Evolutionary conservation across 2,888 invertebrate species (phyloP), one percentile per base, ranked within the genome.

Genomic region (Chloroclysta siterata): DNA sequence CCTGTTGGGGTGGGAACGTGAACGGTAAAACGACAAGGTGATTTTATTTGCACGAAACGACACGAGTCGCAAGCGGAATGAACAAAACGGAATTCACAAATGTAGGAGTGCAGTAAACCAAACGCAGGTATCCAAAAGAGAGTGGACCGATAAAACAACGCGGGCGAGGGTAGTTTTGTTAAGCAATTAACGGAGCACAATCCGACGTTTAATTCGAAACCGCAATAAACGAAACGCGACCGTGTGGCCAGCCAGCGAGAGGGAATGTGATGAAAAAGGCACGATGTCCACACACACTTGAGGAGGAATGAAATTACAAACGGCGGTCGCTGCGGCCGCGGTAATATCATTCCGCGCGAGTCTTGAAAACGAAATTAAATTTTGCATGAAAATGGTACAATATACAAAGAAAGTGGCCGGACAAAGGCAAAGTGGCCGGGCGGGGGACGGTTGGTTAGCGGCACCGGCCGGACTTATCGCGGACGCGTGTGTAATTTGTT

Each of bases 321-420:
- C 84, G 80, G 86, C 82, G 86, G 86, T 84, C 83, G 84, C 73
- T 76, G 75, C 83, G 76, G 78, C 81, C 83, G 80, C 78, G 83
- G 89, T 90, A 91, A 92, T 91, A 92, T 89, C 91, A 91, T 91
- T 92, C 92, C 92, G 79, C 82, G 84, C 92, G 92, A 90, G 90
- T 92, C 93, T 93, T 92, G 90, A 89, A 90, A 90, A 89, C 92
- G 90, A 92, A 92, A 93, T 93, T 92, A 90, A 93, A 93, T 93
- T 92, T 91, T 88, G 91, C 93, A 91, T 90, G 93, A 90, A 75
- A 92, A 91, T 90, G 88, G 88, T 89, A 90, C 90, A 87, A 89
- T 88, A 89, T 88, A 92, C 91, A 92, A 93, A 93, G 93, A 92
- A 93, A 89, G 84, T 86, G 87, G 84, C 78, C 80, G 84, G 80